Evolutionary conservation across 2,113 vertebrate genomes (phyloP).

Genomic region (Callospermophilus lateralis): DNA sequence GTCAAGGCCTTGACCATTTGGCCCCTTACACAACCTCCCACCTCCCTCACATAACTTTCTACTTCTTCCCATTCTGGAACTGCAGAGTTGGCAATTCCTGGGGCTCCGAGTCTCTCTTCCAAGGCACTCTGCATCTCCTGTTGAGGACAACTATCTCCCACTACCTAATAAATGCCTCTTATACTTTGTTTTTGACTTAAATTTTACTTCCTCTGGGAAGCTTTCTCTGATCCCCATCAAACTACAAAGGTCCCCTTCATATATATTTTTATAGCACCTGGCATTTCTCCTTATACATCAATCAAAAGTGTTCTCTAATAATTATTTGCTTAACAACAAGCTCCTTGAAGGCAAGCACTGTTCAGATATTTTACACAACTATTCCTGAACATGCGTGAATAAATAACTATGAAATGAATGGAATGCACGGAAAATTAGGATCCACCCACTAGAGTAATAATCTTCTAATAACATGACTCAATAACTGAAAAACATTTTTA

Average conservation of each 20-base stretch:
- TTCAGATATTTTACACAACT: neutral
- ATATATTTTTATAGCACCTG: neutral
- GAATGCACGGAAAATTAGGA: neutral
- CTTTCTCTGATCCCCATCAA: neutral
- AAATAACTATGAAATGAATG: neutral
- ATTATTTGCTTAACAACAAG: neutral
- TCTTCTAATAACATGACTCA: neutral
- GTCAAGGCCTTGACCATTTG: neutral
- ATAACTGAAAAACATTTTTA: neutral
- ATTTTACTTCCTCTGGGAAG: neutral
- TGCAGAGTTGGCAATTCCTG: accelerated
- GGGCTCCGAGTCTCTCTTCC: neutral
- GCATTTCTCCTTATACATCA: neutral
- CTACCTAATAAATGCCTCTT: neutral
- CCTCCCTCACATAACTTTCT: neutral
- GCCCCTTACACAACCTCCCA: neutral
- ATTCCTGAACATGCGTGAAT: neutral
- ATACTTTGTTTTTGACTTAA: neutral
- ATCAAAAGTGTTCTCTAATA: neutral
- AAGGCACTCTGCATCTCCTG: neutral
- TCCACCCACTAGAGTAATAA: neutral
- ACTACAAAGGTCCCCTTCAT: neutral
- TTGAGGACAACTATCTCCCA: neutral
- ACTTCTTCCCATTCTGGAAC: accelerated
- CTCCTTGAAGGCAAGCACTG: neutral